A percentile compares a stretch with the other conserved stretches of the same genome.
Conservation (phyloP, 2,888 invertebrate species). For the Sylvicola cinctus region DNA sequence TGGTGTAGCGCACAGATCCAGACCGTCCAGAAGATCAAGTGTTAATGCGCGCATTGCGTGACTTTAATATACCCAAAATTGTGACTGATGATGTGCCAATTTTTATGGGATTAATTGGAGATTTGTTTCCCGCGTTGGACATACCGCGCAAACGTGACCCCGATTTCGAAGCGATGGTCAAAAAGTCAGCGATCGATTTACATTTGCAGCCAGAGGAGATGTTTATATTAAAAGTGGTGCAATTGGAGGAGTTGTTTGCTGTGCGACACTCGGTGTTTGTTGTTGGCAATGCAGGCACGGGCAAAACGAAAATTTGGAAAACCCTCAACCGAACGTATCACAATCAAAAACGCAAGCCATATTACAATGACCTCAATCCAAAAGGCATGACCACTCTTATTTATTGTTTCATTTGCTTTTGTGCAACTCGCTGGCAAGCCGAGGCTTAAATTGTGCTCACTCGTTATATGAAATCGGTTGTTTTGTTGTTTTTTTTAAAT, state of each 20-base stretch:
- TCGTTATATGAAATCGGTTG: too few relatives aligned
- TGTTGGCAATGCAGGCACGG: slow-evolving; percentile 70
- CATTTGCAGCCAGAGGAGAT: slow-evolving; percentile 80
- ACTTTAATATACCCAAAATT: slow-evolving; percentile 89
- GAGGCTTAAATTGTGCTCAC: too few relatives aligned
- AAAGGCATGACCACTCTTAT: slow-evolving; percentile 26
- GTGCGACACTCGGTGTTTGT: slow-evolving; percentile 89
- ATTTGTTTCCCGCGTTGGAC: slow-evolving; percentile 79
- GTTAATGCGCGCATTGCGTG: slow-evolving; percentile 78
- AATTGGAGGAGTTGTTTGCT: slow-evolving; percentile 78
- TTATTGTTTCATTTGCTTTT: too few relatives aligned
- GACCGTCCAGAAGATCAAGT: slow-evolving; percentile 77
- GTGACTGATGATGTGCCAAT: slow-evolving; percentile 80
- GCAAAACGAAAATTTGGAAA: slow-evolving; percentile 86
- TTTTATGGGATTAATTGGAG: slow-evolving; percentile 86
- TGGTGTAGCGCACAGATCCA: slow-evolving; percentile 47
- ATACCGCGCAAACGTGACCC: slow-evolving; percentile 72
- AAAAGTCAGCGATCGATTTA: slow-evolving; percentile 57
- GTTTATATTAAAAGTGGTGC: slow-evolving; percentile 72
- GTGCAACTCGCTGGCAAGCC: too few relatives aligned
- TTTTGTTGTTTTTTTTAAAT: too few relatives aligned
- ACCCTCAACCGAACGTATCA: slow-evolving; percentile 65
- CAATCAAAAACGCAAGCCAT: slow-evolving; percentile 62
- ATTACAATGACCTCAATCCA: slow-evolving; percentile 80
- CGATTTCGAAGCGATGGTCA: slow-evolving; percentile 65